These are phyloP conservation scores for Synodontis membranacea DNA, from an alignment of 2,113 vertebrate genomes.

Conservation along the genomic window DNA sequence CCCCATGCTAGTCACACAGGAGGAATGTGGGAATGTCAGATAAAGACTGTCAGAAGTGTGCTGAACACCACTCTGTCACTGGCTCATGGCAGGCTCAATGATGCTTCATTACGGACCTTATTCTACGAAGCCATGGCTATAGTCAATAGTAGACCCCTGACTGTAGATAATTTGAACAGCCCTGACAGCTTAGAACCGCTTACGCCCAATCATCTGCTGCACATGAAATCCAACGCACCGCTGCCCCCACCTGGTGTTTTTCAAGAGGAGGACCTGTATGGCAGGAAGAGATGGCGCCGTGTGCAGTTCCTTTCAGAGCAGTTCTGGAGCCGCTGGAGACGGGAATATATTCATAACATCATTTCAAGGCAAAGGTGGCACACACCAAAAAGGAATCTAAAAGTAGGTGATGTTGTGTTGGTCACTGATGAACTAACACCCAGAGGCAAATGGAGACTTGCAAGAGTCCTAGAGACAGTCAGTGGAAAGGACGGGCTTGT, in stretches of 20 bases:
- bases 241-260: too few relatives aligned
- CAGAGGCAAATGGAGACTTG: slow-evolving; percentile 13
- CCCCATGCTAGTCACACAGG: slow-evolving; percentile 41
- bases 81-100: slow-evolving; percentile 11
- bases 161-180: slow-evolving; percentile 14
- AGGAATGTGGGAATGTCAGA: slow-evolving; percentile 46
- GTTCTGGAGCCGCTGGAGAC: slow-evolving; percentile 29
- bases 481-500: slow-evolving; percentile 28
- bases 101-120: neutral
- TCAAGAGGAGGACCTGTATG: too few relatives aligned
- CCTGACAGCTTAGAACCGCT: neutral
- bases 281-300: too few relatives aligned
- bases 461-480: slow-evolving; percentile 7
- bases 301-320: too few relatives aligned
- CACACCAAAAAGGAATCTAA: neutral
- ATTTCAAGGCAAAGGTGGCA: slow-evolving; percentile 30
- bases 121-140: slow-evolving; percentile 38
- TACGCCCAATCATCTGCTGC: too few relatives aligned
- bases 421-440: neutral
- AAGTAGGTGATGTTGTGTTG: slow-evolving; percentile 30
- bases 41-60: slow-evolving; percentile 40
- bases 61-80: neutral
- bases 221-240: too few relatives aligned
- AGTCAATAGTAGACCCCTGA: slow-evolving; percentile 39
- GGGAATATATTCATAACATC: slow-evolving; percentile 15